Percentiles rank a stretch among this genome's conserved stretches.
These are phyloP conservation scores for Drosophila chauvacae DNA, from an alignment of 1,140 invertebrate genomes.

Conservation along the genomic window DNA sequence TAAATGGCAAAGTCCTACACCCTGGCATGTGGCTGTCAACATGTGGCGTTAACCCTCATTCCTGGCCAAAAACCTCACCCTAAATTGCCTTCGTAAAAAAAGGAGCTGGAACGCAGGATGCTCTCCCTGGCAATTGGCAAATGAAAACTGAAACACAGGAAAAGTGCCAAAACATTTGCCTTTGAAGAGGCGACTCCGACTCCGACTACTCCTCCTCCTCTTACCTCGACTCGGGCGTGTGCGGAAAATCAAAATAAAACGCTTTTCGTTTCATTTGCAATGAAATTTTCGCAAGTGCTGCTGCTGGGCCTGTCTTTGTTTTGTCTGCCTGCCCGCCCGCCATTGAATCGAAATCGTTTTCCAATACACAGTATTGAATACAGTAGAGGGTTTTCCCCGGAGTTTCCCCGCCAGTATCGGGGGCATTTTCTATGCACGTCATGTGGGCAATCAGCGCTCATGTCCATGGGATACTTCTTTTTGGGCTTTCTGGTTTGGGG, in stretches of 20 bases:
- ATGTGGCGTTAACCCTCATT: slow-evolving; percentile 59
- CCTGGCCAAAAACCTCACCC: slow-evolving; percentile 15
- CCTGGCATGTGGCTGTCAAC: slow-evolving; percentile 55
- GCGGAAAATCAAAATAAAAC: slow-evolving; percentile 80
- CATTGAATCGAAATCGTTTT: slow-evolving; percentile 63
- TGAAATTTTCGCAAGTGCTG: slow-evolving; percentile 72
- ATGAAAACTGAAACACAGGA: slow-evolving; percentile 52
- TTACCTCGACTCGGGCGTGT: slow-evolving; percentile 48
- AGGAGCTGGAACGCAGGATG: slow-evolving; percentile 6
- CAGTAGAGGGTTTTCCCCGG: slow-evolving; percentile 18
- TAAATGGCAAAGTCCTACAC: slow-evolving; percentile 31
- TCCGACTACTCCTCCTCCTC: no score
- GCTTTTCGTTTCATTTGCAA: slow-evolving; percentile 80
- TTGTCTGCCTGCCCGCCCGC: slow-evolving; percentile 33
- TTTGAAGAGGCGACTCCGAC: slow-evolving; percentile 50
- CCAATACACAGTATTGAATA: slow-evolving; percentile 65
- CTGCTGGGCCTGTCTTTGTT: slow-evolving; percentile 52
- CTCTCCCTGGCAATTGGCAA: slow-evolving; percentile 36
- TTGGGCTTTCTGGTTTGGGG: slow-evolving; percentile 28
- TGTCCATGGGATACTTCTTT: slow-evolving; percentile 54
- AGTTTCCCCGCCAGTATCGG: slow-evolving; percentile 11
- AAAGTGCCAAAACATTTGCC: slow-evolving; percentile 64
- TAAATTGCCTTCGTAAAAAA: slow-evolving; percentile 63
- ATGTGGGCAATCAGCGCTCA: slow-evolving; percentile 71
- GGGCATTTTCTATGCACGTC: slow-evolving; percentile 65